Percentiles rank a stretch among this genome's conserved stretches.
Conservation (phyloP, 1,140 invertebrate genomes). For the Philaenus spumarius region DNA sequence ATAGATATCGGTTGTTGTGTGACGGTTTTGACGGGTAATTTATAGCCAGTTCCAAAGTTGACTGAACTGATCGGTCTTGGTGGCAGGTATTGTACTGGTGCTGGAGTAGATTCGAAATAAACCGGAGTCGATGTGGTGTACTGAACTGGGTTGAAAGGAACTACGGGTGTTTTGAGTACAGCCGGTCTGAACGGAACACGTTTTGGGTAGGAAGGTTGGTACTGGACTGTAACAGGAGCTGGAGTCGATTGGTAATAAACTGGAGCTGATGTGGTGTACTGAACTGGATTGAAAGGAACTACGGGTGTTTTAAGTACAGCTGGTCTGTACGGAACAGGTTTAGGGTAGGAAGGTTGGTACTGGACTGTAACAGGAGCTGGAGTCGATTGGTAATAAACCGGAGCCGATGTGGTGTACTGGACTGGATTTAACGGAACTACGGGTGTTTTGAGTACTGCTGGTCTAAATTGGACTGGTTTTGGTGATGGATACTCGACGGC, state of each 20-base stretch:
- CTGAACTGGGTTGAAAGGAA: conserved; percentile 31
- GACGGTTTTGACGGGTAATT: not conserved
- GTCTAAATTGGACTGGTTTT: not conserved
- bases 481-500: not conserved
- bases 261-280: conserved; percentile 16
- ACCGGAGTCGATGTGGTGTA: conserved; percentile 23
- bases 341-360: not conserved
- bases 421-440: conserved; percentile 23
- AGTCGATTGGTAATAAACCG: conserved; percentile 1
- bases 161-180: conserved; percentile 20
- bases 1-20: not conserved
- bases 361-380: not conserved
- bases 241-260: conserved; percentile 19
- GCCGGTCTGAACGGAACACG: conserved; percentile 8
- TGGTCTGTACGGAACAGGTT: conserved; percentile 2
- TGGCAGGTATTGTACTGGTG: conserved; percentile 1
- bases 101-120: conserved; percentile 15
- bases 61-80: conserved; percentile 5
- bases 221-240: conserved; percentile 11
- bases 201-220: conserved; percentile 12
- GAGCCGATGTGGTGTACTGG: conserved; percentile 19
- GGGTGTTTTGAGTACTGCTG: conserved; percentile 16
- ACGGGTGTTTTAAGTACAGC: conserved; percentile 11
- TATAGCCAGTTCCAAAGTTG: not conserved
- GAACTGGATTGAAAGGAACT: conserved; percentile 19